phyloP scores from a whole-genome alignment of 2,888 invertebrate species.

The Bombylius major region DNA sequence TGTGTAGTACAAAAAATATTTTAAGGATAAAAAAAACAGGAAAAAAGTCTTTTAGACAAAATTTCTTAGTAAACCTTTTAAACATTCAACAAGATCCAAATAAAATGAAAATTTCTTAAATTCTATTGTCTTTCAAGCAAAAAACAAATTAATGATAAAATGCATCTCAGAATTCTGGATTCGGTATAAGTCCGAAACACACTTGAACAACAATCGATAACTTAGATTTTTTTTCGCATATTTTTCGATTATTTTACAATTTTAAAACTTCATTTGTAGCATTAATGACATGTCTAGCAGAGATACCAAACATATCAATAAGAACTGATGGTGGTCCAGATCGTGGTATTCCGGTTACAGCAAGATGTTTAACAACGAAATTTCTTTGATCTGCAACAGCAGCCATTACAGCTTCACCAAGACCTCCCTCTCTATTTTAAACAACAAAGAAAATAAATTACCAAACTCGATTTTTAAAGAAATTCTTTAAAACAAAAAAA shows the following conservation, averaged over 20 bases:
- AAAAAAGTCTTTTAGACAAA: too few relatives aligned
- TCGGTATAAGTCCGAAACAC: too few relatives aligned
- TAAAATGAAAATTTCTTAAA: too few relatives aligned
- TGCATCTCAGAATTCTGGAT: too few relatives aligned
- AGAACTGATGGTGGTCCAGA: slow-evolving; percentile 83
- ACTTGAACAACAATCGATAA: too few relatives aligned
- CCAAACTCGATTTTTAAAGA: not conserved
- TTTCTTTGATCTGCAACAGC: slow-evolving; percentile 62
- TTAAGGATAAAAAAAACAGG: too few relatives aligned
- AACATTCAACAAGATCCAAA: too few relatives aligned
- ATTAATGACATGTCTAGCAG: slow-evolving; percentile 60
- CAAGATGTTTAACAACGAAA: slow-evolving; percentile 63
- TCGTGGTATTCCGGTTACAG: slow-evolving; percentile 72
- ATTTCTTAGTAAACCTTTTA: too few relatives aligned
- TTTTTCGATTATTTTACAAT: slow-evolving; percentile 24
- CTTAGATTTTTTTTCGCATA: too few relatives aligned
- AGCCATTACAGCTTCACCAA: slow-evolving; percentile 88
- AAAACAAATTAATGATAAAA: too few relatives aligned
- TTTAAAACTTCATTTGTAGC: slow-evolving; percentile 55
- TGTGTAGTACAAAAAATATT: too few relatives aligned
- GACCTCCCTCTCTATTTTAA: slow-evolving; percentile 52
- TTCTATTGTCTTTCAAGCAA: too few relatives aligned
- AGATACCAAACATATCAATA: slow-evolving; percentile 80
- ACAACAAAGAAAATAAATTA: not conserved
- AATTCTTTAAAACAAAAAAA: slow-evolving; percentile 29